phyloP scores from a whole-genome alignment of 2,888 invertebrate genomes.

The Melanargia galathea region DNA sequence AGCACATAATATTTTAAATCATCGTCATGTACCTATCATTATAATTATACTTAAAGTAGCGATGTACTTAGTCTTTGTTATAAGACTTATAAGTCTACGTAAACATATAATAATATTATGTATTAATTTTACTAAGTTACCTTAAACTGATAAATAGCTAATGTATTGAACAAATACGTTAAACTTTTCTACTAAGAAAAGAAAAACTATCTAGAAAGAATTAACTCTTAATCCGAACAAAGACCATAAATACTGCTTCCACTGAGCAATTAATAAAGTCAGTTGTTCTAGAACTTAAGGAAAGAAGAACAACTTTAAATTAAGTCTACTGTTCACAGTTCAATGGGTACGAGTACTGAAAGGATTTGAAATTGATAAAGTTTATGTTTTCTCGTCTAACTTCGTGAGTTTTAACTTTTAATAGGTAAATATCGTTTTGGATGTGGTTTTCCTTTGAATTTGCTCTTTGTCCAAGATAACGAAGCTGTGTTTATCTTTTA shows the following conservation, averaged over 20 bases:
- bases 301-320: constrained; percentile 37
- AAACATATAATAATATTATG: no score
- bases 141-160: no score
- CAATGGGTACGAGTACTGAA: constrained; percentile 27
- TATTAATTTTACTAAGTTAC: no score
- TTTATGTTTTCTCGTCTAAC: constrained; percentile 3
- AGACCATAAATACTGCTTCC: constrained; percentile 23
- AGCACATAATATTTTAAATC: no score
- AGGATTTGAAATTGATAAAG: constrained; percentile 16
- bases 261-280: constrained; percentile 37
- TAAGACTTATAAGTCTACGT: no score
- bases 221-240: not conserved
- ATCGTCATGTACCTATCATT: no score
- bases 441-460: constrained; percentile 2
- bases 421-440: constrained; percentile 12
- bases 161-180: not conserved
- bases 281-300: constrained; percentile 15
- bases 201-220: constrained; percentile 3
- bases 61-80: no score
- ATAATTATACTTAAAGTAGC: no score
- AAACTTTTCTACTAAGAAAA: constrained; percentile 1
- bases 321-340: constrained; percentile 25
- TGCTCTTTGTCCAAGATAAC: not conserved
- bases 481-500: constrained; percentile 1
- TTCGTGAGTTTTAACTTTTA: constrained; percentile 2